Conservation (phyloP, 2,888 invertebrate species). For the Tiphia femorata region DNA sequence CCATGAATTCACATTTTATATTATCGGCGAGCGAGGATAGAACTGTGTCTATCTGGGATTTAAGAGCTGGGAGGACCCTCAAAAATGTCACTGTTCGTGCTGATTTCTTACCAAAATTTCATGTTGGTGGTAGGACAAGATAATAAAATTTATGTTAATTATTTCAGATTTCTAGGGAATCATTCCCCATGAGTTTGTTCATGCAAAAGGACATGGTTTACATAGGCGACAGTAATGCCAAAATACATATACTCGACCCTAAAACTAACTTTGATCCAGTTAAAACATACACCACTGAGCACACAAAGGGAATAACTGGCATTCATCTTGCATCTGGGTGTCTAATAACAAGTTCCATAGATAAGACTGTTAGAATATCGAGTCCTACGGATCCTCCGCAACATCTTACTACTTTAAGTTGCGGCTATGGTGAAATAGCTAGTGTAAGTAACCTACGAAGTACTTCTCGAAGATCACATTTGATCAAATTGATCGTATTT, state of each 20-base stretch:
- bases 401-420: constrained; percentile 43
- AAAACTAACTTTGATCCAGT: constrained; percentile 52
- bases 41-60: constrained; percentile 73
- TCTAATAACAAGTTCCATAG: constrained; percentile 63
- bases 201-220: constrained; percentile 53
- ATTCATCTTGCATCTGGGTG: constrained; percentile 58
- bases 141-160: too few relatives aligned
- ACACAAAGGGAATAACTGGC: constrained; percentile 59
- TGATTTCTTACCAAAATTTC: too few relatives aligned
- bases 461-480: neutral
- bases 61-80: constrained; percentile 70
- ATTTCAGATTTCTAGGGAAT: constrained; percentile 57
- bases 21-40: constrained; percentile 75
- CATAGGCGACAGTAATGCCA: constrained; percentile 57
- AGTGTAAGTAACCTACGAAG: constrained; percentile 56
- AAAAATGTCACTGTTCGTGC: constrained; percentile 57
- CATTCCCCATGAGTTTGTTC: constrained; percentile 59
- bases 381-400: constrained; percentile 64
- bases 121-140: too few relatives aligned
- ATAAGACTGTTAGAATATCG: constrained; percentile 60
- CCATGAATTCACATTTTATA: constrained; percentile 68
- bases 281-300: constrained; percentile 54
- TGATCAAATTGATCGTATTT: constrained; percentile 5
- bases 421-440: constrained; percentile 56
- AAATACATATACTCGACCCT: constrained; percentile 56